Conservation (phyloP, 1,140 invertebrate genomes). For the Himalopsyche phryganea region DNA sequence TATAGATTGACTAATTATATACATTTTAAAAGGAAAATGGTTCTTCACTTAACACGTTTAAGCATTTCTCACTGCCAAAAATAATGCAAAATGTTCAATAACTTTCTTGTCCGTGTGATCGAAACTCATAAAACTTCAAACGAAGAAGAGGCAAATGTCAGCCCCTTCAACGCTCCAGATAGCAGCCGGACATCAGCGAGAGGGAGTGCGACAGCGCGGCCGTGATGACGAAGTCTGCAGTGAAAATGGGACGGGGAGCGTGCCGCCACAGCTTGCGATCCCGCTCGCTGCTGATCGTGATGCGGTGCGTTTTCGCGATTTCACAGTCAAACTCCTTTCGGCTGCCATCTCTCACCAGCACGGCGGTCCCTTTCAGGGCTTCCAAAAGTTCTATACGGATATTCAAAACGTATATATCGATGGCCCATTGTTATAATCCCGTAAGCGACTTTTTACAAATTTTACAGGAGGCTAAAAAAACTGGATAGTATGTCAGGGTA, state of each 20-base stretch:
- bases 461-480: no score
- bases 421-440: background rate
- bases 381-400: conserved; percentile 11
- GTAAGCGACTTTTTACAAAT: no score
- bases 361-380: conserved; percentile 4
- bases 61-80: no score
- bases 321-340: background rate
- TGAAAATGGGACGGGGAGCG: conserved; percentile 12
- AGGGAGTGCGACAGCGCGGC: conserved; percentile 2
- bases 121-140: no score
- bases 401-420: background rate
- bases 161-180: no score
- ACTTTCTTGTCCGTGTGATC: no score
- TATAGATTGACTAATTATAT: no score
- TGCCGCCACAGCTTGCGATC: conserved; percentile 9
- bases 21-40: no score
- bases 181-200: background rate
- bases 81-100: no score
- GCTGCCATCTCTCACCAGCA: conserved; percentile 1
- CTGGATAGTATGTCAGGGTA: no score
- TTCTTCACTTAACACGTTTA: no score
- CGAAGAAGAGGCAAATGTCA: no score
- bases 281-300: conserved; percentile 7
- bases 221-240: conserved; percentile 1
- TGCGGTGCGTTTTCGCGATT: background rate